These are phyloP conservation scores for Microtus pennsylvanicus DNA, from an alignment of 2,113 vertebrate species.

Conservation along the genomic window DNA sequence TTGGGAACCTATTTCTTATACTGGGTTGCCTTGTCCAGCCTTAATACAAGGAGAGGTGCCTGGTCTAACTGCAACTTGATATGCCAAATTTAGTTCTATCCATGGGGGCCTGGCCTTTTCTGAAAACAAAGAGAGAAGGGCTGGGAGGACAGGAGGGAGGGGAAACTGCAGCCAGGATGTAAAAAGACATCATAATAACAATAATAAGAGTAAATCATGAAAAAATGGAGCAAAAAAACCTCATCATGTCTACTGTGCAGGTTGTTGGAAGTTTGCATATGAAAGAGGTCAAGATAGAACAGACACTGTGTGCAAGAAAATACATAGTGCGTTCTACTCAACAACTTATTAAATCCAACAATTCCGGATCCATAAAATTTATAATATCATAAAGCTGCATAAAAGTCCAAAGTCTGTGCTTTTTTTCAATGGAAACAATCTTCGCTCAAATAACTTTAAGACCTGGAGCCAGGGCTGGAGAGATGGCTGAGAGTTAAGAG, in stretches of 20 bases:
- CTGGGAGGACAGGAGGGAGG: not conserved
- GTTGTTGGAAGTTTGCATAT: not conserved
- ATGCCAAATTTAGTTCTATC: not conserved
- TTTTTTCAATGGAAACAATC: not conserved
- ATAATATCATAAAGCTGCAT: not conserved
- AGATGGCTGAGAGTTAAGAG: not conserved
- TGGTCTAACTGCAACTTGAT: not conserved
- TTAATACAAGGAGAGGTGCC: not conserved
- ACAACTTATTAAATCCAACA: conserved; percentile 28
- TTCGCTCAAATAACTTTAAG: not conserved
- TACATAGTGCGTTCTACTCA: conserved; percentile 12
- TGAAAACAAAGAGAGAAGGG: not conserved
- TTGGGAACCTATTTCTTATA: not conserved
- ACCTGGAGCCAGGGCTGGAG: not conserved
- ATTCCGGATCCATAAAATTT: conserved; percentile 5
- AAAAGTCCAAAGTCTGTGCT: not conserved
- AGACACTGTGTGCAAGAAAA: not conserved
- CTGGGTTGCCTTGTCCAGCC: not conserved
- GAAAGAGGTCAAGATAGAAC: not conserved
- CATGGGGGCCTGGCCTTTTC: not conserved
- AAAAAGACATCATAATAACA: not conserved
- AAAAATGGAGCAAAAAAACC: not conserved
- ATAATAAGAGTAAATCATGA: no score
- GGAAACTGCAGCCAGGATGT: not conserved
- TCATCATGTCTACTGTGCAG: not conserved